These are phyloP conservation scores for Drosophila helvetica DNA, from an alignment of 2,888 invertebrate species.

Conservation along the genomic window DNA sequence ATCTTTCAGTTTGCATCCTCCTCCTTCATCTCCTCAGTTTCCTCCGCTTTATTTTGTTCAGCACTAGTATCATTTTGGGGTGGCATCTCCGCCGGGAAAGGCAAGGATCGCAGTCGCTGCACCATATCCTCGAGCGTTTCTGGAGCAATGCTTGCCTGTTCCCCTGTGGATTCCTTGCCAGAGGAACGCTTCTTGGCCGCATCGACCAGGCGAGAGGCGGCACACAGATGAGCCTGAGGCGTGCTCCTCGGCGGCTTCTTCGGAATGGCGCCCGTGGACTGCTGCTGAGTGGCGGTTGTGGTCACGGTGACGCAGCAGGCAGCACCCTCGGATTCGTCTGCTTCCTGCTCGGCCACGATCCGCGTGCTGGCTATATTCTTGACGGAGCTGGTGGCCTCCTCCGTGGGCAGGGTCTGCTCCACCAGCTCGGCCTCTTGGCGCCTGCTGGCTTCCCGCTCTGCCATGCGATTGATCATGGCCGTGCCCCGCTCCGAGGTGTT, in stretches of 20 bases:
- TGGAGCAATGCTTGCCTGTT: background rate
- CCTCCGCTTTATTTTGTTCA: background rate
- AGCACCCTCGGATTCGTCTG: conserved; percentile 26
- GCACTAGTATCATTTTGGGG: background rate
- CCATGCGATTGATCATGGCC: conserved; percentile 80
- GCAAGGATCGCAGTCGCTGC: conserved; percentile 73
- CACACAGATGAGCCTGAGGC: conserved; percentile 74
- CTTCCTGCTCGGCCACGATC: conserved; percentile 65
- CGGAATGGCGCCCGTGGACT: conserved; percentile 62
- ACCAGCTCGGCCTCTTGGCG: conserved; percentile 62
- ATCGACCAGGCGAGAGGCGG: conserved; percentile 60
- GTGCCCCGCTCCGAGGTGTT: conserved; percentile 80
- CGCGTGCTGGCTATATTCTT: conserved; percentile 72
- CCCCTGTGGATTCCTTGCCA: conserved; percentile 25
- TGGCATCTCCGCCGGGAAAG: conserved; percentile 60
- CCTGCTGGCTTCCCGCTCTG: conserved; percentile 74
- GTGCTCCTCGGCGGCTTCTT: conserved; percentile 46
- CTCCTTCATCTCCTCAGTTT: background rate
- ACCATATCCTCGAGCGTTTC: conserved; percentile 81
- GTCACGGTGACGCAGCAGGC: conserved; percentile 74
- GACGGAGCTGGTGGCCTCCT: conserved; percentile 48
- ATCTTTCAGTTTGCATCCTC: conserved; percentile 36
- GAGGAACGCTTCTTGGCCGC: conserved; percentile 52
- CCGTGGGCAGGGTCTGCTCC: conserved; percentile 51
- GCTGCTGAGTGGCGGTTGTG: conserved; percentile 73